phyloP scores from a whole-genome alignment of 1,140 invertebrate genomes.

The Drosophila kikkawai region DNA sequence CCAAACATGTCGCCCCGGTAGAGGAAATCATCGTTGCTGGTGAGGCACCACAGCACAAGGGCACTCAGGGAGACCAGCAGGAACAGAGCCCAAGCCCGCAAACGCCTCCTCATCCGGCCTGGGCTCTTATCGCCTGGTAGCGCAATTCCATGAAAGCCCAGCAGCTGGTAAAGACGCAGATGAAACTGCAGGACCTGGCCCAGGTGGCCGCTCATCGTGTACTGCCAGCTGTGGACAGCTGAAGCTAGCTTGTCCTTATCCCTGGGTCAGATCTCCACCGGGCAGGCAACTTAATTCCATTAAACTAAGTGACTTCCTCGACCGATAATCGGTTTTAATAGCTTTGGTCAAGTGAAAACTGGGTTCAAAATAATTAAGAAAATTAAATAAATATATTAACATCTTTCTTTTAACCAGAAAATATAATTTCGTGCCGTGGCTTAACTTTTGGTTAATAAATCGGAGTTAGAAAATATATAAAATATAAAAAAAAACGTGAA shows the following conservation, averaged over 20 bases:
- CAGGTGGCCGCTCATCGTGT: slow-evolving; percentile 47
- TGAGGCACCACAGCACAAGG: slow-evolving; percentile 19
- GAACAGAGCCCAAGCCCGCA: slow-evolving; percentile 42
- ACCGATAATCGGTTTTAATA: background rate
- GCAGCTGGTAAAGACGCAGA: slow-evolving; percentile 63
- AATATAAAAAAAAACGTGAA: background rate
- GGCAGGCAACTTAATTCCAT: background rate
- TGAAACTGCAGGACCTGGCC: slow-evolving; percentile 61
- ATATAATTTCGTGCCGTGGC: too few species aligned
- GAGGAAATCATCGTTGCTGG: slow-evolving; percentile 53
- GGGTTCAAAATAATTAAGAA: background rate
- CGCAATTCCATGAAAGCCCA: slow-evolving; percentile 61
- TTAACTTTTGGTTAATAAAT: background rate
- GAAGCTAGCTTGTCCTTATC: slow-evolving; percentile 17
- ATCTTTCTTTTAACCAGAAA: too few species aligned
- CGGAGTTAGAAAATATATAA: background rate
- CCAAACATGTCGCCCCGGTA: slow-evolving; percentile 62
- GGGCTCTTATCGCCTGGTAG: slow-evolving; percentile 25
- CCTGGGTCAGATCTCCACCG: background rate
- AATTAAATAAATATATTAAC: too few species aligned
- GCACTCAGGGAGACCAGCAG: slow-evolving; percentile 30
- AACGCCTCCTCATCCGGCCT: background rate
- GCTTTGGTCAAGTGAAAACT: background rate
- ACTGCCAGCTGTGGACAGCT: slow-evolving; percentile 6
- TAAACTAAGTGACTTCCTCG: slow-evolving; percentile 20